These are phyloP conservation scores for Thrips palmi DNA, from an alignment of 1,140 invertebrate species.

Conservation along the genomic window DNA sequence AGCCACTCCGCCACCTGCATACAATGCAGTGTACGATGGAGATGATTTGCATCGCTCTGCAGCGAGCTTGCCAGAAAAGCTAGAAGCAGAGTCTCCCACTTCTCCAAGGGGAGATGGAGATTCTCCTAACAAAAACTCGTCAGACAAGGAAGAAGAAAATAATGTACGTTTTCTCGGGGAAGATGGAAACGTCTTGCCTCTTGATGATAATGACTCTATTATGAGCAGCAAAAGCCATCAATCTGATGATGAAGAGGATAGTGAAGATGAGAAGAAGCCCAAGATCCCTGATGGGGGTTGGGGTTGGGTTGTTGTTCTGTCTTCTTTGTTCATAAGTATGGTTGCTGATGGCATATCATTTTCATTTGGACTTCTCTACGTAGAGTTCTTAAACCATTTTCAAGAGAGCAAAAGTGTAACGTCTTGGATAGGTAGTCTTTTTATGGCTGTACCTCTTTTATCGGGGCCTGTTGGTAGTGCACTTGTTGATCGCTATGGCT, in stretches of 20 bases:
- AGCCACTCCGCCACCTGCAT: slow-evolving; percentile 6
- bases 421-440: slow-evolving; percentile 72
- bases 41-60: slow-evolving; percentile 17
- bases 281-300: slow-evolving; percentile 50
- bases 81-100: slow-evolving; percentile 15
- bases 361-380: slow-evolving; percentile 77
- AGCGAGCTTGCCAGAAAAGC: slow-evolving; percentile 16
- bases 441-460: slow-evolving; percentile 72
- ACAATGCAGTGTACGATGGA: slow-evolving; percentile 20
- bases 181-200: not conserved
- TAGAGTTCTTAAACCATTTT: slow-evolving; percentile 74
- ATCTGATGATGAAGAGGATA: slow-evolving; percentile 9
- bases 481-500: slow-evolving; percentile 74
- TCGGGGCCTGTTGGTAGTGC: slow-evolving; percentile 73
- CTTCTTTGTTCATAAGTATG: slow-evolving; percentile 70
- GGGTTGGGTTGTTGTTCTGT: slow-evolving; percentile 77
- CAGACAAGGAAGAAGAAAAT: not conserved
- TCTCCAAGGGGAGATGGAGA: not conserved
- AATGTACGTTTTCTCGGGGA: not conserved
- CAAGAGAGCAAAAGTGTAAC: slow-evolving; percentile 61
- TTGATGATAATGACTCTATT: slow-evolving; percentile 12
- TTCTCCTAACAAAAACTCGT: not conserved
- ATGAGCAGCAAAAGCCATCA: slow-evolving; percentile 12
- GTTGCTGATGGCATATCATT: slow-evolving; percentile 93
- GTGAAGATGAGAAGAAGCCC: slow-evolving; percentile 16